Percentiles rank a stretch among this genome's conserved stretches.
These are phyloP conservation scores for Elanoides forficatus DNA, from an alignment of 2,113 vertebrate species.

Conservation along the genomic window DNA sequence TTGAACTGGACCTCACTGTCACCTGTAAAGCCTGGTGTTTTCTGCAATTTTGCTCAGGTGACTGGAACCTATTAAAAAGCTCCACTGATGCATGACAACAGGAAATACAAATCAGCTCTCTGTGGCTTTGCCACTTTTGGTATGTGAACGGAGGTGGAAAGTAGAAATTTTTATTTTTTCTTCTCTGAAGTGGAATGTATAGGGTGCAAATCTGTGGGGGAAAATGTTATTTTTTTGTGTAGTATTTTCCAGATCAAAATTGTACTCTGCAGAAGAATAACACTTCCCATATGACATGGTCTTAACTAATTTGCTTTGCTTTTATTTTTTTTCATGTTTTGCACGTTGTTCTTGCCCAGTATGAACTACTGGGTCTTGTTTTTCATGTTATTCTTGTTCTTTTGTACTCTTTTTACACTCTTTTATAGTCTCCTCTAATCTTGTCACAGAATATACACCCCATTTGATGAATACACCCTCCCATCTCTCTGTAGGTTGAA, in stretches of 20 bases:
- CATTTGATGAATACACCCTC: neutral
- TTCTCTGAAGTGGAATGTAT: neutral
- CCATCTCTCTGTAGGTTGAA: neutral
- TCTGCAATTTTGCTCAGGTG: neutral
- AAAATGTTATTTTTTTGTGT: neutral
- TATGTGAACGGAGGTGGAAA: neutral
- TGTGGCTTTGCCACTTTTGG: neutral
- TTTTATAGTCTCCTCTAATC: neutral
- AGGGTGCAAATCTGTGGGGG: neutral
- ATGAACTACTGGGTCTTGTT: neutral
- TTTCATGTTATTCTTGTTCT: neutral
- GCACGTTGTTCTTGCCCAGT: neutral
- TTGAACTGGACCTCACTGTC: neutral
- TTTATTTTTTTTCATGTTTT: neutral
- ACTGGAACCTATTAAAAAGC: neutral
- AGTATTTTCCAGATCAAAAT: neutral
- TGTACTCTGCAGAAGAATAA: neutral
- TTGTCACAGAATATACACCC: neutral
- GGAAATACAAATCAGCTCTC: neutral
- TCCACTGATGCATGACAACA: neutral
- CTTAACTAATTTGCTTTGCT: neutral
- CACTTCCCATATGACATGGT: neutral
- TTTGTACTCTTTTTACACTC: neutral
- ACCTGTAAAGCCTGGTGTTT: neutral
- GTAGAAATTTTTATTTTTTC: neutral